A percentile compares a stretch with the other conserved stretches of the same genome.
phyloP scores from a whole-genome alignment of 2,113 vertebrate genomes.

The Propithecus coquereli region DNA sequence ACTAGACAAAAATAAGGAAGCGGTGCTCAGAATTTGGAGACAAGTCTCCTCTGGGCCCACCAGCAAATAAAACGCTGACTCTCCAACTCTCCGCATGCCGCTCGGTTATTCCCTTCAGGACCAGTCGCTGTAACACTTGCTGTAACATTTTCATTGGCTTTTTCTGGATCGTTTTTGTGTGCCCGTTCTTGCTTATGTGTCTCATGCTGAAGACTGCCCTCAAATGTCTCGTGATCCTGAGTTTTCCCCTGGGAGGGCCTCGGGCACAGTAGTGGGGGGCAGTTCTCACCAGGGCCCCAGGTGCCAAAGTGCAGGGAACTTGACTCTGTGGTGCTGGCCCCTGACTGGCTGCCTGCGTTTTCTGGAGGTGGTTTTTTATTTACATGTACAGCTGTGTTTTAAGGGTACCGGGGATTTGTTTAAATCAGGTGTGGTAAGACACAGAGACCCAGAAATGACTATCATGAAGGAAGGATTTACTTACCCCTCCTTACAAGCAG shows the following conservation, averaged over 20 bases:
- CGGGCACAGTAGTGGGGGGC: accelerated
- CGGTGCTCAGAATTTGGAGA: too few relatives aligned
- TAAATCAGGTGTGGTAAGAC: background rate
- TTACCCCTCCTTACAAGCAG: background rate
- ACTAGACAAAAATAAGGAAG: too few relatives aligned
- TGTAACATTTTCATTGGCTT: background rate
- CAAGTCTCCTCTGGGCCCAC: too few relatives aligned
- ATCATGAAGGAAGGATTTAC: background rate
- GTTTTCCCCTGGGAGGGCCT: background rate
- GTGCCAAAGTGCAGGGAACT: background rate
- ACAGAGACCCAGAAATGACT: background rate
- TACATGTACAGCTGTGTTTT: background rate
- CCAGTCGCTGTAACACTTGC: too few relatives aligned
- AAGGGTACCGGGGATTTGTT: background rate
- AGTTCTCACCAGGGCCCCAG: too few relatives aligned
- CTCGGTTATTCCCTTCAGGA: too few relatives aligned
- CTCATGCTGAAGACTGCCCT: background rate
- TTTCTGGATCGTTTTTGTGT: background rate
- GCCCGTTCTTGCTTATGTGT: background rate
- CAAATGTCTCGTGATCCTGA: background rate
- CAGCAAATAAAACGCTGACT: too few relatives aligned
- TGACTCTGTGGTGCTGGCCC: background rate
- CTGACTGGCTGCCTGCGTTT: background rate
- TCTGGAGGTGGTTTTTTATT: background rate
- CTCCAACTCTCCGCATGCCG: too few relatives aligned